A percentile compares a stretch with the other conserved stretches of the same genome.
Evolutionary conservation across 1,140 invertebrate genomes (phyloP).

Genomic region (Drosophila jambulina): DNA sequence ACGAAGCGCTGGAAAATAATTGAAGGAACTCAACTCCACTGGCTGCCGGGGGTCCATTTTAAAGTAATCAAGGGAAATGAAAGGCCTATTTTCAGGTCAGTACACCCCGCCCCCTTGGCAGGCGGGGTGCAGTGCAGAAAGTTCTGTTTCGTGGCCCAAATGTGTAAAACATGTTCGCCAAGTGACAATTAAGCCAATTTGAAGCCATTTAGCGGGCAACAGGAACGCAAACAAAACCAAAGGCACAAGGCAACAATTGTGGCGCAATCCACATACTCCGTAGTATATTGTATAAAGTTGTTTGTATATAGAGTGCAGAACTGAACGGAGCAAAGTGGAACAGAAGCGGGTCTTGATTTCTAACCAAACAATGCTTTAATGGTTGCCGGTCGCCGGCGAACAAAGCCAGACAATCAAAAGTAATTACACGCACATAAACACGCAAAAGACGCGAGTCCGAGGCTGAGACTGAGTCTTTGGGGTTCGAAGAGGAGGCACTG

Average conservation of each 20-base stretch:
- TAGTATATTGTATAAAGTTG: not conserved
- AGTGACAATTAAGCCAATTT: conserved; percentile 83
- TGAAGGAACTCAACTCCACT: conserved; percentile 60
- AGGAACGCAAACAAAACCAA: conserved; percentile 42
- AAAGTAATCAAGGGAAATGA: conserved; percentile 69
- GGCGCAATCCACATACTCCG: conserved; percentile 16
- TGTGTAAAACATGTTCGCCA: conserved; percentile 73
- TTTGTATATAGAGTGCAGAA: conserved; percentile 2
- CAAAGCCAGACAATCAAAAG: conserved; percentile 78
- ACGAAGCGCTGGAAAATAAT: conserved; percentile 73
- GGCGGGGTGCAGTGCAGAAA: conserved; percentile 45
- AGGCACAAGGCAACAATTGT: conserved; percentile 5
- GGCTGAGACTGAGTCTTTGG: conserved; percentile 19
- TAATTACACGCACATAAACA: conserved; percentile 83
- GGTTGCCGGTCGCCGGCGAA: conserved; percentile 38
- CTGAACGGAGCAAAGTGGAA: conserved; percentile 15
- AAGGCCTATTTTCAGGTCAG: conserved; percentile 66
- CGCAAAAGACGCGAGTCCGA: conserved; percentile 59
- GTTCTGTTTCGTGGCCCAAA: conserved; percentile 32
- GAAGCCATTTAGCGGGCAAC: conserved; percentile 68
- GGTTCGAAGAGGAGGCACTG: conserved; percentile 1
- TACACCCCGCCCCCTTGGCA: conserved; percentile 4
- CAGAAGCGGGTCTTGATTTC: conserved; percentile 44
- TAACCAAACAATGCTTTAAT: conserved; percentile 65
- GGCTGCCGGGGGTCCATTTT: conserved; percentile 58